phyloP scores from a whole-genome alignment of 2,113 vertebrate species.

The Pseudorasbora parva region DNA sequence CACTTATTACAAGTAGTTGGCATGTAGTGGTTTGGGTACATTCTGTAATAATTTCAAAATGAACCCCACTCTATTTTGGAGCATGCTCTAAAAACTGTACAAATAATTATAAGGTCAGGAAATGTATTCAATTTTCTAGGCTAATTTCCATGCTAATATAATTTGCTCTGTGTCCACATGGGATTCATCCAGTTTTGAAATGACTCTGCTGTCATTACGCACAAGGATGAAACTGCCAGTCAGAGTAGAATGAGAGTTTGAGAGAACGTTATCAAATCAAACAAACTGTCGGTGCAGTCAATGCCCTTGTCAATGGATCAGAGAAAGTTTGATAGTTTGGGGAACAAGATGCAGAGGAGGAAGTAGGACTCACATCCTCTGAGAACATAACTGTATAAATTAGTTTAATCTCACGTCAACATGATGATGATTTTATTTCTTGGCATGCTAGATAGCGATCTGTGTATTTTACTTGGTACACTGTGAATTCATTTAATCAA shows the following conservation, averaged over 20 bases:
- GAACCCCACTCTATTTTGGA: slow-evolving; percentile 30
- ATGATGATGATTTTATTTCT: slow-evolving; percentile 19
- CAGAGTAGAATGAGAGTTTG: slow-evolving; percentile 25
- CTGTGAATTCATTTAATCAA: slow-evolving; percentile 24
- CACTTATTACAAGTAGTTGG: background rate
- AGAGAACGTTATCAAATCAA: slow-evolving; percentile 13
- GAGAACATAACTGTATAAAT: slow-evolving; percentile 39
- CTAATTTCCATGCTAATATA: slow-evolving; percentile 59
- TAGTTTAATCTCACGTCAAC: slow-evolving; percentile 34
- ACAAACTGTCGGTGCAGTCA: slow-evolving; percentile 11
- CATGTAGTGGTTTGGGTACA: background rate
- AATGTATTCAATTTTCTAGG: slow-evolving; percentile 57
- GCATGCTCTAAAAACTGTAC: slow-evolving; percentile 50
- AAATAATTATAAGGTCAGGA: slow-evolving; percentile 61
- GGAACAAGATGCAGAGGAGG: slow-evolving; percentile 5
- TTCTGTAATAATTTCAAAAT: slow-evolving; percentile 17
- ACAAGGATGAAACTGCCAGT: slow-evolving; percentile 45
- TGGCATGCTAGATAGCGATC: background rate
- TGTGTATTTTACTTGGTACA: slow-evolving; percentile 7
- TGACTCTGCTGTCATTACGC: slow-evolving; percentile 36
- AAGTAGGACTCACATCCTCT: background rate
- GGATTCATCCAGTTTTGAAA: slow-evolving; percentile 47
- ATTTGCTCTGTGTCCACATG: slow-evolving; percentile 50
- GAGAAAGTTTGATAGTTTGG: slow-evolving; percentile 9
- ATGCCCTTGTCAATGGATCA: slow-evolving; percentile 12